Evolutionary conservation across 2,797 vertebrate genomes (phyloP).

Genomic region (Microctenopoma stevenorrisi): DNA sequence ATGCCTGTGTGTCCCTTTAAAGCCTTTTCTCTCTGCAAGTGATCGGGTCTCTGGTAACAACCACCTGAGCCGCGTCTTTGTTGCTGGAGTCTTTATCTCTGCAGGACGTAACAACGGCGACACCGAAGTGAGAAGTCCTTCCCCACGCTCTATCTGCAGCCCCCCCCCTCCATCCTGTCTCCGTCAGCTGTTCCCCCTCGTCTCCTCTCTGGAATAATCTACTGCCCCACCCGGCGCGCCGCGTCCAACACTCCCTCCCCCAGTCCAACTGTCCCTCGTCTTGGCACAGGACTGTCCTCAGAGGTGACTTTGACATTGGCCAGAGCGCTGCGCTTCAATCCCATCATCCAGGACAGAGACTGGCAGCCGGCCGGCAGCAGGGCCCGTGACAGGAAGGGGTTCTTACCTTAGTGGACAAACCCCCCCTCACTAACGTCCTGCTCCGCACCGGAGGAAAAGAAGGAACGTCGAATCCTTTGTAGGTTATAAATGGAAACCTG

Average conservation of each 20-base stretch:
- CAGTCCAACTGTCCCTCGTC: constrained; percentile 67
- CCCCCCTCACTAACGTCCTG: no score
- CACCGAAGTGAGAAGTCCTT: not conserved
- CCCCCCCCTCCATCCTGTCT: constrained; percentile 44
- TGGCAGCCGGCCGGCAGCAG: constrained; percentile 45
- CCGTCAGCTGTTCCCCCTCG: constrained; percentile 73
- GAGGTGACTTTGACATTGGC: constrained; percentile 83
- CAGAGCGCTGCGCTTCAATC: constrained; percentile 71
- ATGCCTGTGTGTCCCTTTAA: no score
- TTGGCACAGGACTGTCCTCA: constrained; percentile 75
- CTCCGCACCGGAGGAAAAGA: no score
- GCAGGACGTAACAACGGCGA: not conserved
- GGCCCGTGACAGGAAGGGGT: constrained; percentile 30
- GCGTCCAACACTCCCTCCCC: not conserved
- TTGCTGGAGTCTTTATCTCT: no score
- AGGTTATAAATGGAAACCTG: no score
- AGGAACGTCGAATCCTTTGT: no score
- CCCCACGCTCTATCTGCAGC: constrained; percentile 3
- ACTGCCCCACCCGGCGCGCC: constrained; percentile 22
- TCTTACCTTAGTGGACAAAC: no score
- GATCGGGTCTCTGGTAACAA: no score
- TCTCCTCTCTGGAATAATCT: constrained; percentile 71
- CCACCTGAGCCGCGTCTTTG: no score
- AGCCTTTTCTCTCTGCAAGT: no score
- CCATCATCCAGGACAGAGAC: constrained; percentile 62